These are phyloP conservation scores for Nemotelus nigrinus DNA, from an alignment of 2,888 invertebrate species.

Conservation along the genomic window DNA sequence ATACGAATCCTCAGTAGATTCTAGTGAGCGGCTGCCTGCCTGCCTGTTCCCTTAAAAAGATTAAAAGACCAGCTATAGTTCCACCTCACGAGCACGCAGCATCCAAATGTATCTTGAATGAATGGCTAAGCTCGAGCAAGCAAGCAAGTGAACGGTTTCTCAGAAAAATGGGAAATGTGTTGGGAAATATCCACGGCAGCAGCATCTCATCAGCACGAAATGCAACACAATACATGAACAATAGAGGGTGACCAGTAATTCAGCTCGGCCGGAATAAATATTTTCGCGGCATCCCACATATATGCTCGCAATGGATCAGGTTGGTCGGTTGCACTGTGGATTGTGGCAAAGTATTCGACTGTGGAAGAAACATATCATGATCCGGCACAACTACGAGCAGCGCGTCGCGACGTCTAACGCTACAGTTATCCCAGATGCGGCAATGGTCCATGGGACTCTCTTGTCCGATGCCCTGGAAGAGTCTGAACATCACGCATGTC, in stretches of 20 bases:
- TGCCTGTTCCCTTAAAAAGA: background rate
- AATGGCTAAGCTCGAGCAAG: no score
- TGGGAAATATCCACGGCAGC: background rate
- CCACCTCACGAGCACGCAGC: background rate
- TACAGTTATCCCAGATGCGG: no score
- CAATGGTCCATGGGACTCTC: no score
- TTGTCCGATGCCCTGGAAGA: background rate
- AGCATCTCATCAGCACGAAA: background rate
- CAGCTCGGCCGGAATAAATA: slow-evolving; percentile 5
- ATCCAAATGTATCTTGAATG: background rate
- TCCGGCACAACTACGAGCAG: no score
- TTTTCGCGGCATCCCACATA: background rate
- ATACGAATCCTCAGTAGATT: background rate
- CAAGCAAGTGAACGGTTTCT: background rate
- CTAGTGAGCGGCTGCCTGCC: background rate
- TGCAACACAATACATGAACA: slow-evolving; percentile 8
- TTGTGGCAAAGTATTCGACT: no score
- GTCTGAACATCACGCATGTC: background rate
- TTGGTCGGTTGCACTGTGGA: no score
- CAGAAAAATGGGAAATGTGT: background rate
- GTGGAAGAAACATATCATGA: no score
- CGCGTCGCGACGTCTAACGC: no score
- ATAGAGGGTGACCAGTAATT: background rate
- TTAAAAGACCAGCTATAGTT: background rate
- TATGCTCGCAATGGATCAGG: background rate